Conservation (phyloP, 2,888 invertebrate genomes). For the Noctua fimbriata region DNA sequence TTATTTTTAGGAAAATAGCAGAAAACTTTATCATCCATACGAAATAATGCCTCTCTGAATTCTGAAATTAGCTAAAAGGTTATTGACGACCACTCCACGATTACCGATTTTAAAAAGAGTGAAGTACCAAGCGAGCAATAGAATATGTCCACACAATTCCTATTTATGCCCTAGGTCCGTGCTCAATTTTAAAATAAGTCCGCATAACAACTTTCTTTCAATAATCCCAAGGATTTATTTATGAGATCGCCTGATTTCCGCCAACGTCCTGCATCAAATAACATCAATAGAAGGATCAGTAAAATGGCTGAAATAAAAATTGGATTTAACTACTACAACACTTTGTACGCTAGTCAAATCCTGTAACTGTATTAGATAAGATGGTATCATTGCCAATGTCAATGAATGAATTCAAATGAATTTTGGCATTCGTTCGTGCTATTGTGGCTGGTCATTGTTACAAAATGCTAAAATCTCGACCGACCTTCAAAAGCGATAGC, state of each 20-base stretch:
- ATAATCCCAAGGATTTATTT: constrained; percentile 9
- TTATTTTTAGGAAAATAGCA: neutral
- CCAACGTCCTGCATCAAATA: neutral
- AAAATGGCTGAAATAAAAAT: neutral
- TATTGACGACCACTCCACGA: neutral
- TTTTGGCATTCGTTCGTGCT: constrained; percentile 46
- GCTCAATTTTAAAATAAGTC: neutral
- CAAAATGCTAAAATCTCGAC: constrained; percentile 40
- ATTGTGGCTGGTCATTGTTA: constrained; percentile 58
- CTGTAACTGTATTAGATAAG: constrained; percentile 57
- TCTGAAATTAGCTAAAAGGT: neutral
- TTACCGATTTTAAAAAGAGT: neutral
- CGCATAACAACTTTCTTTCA: neutral
- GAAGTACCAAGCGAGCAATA: neutral
- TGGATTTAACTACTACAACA: neutral
- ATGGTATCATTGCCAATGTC: constrained; percentile 63
- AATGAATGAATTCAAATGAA: constrained; percentile 56
- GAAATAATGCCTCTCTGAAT: neutral
- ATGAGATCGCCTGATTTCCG: constrained; percentile 8
- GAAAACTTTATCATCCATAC: no score
- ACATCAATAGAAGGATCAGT: neutral
- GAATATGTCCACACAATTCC: neutral
- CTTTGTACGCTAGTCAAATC: constrained; percentile 8
- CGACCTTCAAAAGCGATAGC: constrained; percentile 58
- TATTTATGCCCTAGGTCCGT: neutral